phyloP scores from a whole-genome alignment of 2,888 invertebrate species.

The Scrobipalpa costella region DNA sequence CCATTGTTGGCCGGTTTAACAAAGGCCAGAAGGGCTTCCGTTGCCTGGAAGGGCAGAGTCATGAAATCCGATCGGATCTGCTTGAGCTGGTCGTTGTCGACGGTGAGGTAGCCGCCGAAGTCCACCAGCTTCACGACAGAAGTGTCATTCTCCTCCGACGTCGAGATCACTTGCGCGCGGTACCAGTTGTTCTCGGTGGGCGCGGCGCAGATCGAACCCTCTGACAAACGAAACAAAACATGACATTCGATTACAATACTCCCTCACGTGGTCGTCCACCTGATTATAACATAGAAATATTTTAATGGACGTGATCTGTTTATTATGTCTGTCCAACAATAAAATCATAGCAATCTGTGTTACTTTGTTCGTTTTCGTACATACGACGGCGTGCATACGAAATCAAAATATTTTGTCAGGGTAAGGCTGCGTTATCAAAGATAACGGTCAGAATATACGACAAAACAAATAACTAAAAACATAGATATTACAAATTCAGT shows the following conservation, averaged over 20 bases:
- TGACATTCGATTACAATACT: neutral
- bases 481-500: no score
- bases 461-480: no score
- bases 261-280: neutral
- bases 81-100: conserved; percentile 88
- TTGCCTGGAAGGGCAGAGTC: conserved; percentile 97
- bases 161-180: conserved; percentile 89
- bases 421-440: no score
- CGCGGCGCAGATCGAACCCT: conserved; percentile 94
- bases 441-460: no score
- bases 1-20: conserved; percentile 89
- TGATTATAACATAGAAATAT: no score
- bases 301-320: no score
- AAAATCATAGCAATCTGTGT: no score
- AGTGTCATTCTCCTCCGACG: conserved; percentile 85
- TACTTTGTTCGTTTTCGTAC: no score
- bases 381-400: no score
- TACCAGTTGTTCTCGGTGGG: conserved; percentile 94
- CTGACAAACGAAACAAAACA: conserved; percentile 66
- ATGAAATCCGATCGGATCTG: conserved; percentile 97
- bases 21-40: conserved; percentile 96
- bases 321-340: no score
- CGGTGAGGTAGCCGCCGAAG: conserved; percentile 94
- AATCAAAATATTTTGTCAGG: no score
- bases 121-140: conserved; percentile 95